Evolutionary conservation across 1,140 invertebrate species (phyloP), one percentile per base, ranked within the genome.

Genomic region (Hestina assimilis): DNA sequence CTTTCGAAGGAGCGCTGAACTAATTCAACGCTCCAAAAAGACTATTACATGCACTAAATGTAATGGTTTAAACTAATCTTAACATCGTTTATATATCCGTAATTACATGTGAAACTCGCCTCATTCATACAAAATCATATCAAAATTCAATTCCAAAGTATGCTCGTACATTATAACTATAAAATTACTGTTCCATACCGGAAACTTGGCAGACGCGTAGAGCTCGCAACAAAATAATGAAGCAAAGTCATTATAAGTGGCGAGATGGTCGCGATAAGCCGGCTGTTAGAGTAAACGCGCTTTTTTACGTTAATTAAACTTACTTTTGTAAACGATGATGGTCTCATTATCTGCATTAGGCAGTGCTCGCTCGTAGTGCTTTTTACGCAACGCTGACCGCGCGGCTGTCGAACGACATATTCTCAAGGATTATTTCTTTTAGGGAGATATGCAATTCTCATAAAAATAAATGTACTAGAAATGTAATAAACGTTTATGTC

Each of bases 261-360:
- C 73, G 60, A 83, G 79, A 83, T 83, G 66, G 69, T 28, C 45
- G 59, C 66, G 83, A 86, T 86, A 85, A 85, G 69, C 29, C 61
- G 63, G 58, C 75, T 74, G 75, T 75, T 79, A 77, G 63, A 79
- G 75, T 83, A 87, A 85, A 83, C 75, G 80, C 71, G 73, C 80
- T 83, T 83, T 81, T 86, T 87, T 83, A 87, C 82, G 79, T 87
- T 87, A 87, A 87, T 87, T 87, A 87, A 87, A 83, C 83, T 77
- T 77, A 84, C 74, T 81, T 77, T 73, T 82, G 79, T 87, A 85
- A 87, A 85, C 77, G 79, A 83, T 79, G 75, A 81, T 67, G 75
- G 70, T 74, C 79, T 74, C 71, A 78, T 82, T 77, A 79, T 72
- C 60, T 75, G 67, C 66, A 69, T 83, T 79, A 75, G 78, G 68